Base-by-base conservation (phyloP, 2,113 vertebrate genomes). In the Pseudorasbora parva region DNA sequence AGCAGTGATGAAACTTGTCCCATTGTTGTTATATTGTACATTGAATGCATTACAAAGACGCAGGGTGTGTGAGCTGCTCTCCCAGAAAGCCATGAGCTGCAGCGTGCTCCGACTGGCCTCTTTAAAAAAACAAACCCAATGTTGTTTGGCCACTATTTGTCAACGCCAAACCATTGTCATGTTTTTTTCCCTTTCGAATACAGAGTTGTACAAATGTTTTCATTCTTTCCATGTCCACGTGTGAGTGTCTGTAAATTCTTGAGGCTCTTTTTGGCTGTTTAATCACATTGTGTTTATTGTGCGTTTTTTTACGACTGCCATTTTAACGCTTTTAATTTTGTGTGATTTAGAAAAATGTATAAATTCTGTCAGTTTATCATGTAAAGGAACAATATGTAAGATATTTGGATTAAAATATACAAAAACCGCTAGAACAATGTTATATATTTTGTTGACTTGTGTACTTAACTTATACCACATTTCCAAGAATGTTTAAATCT, bases 11-110 rank as follows among this genome's bases (percentile, higher is more conserved):
- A 54, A 81, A 69, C 64, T 17, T 8, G 64, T 56, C 47, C 49
- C 5, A 69, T 81, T 81, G 47, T 41, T 81, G 78, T 81, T 81
- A 41, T 81, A 41, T 81, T 68, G 45, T 69, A 37, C 37, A 37
- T 5, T 37, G 56, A 81, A 81, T 69, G 27, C 30, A 49, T 81
- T 30, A 81, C 78, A 81, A 49, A 30, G 47, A 41, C 5, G 47
- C 21, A 56, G 64, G 64, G 79, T 37, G 79, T 81, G 79, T 37
- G 25, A 81, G 43, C 5, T 25, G 8, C 57, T 78, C 41, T 27
- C 8, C 41, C 8, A 15, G 51, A 25, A 78, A 54, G 56, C 7
- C 25, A 21, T 17, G 8, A 41, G 17, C 10, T 27, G 7, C n/a
- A 33, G 43, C 59, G 9, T 64, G 60, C 60, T 64, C 15, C 21